Evolutionary conservation across 2,113 vertebrate species (phyloP).

Genomic region (Podarcis muralis): DNA sequence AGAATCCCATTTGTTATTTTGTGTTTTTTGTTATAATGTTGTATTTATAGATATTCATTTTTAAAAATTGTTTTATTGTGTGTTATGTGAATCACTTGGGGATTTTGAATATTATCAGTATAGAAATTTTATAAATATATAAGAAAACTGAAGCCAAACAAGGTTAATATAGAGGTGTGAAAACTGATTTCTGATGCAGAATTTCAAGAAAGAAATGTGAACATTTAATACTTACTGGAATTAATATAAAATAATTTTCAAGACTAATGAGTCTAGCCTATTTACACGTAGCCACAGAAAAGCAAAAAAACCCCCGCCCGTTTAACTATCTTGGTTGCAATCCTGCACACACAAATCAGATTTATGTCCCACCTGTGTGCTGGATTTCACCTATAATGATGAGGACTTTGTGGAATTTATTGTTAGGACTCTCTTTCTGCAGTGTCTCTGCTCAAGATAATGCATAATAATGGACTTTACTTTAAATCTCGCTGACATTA

Average conservation of each 20-base stretch:
- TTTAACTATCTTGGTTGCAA: not conserved
- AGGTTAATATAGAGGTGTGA: not conserved
- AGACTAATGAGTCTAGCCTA: not conserved
- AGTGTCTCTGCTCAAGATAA: not conserved
- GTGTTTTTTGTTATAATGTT: no score
- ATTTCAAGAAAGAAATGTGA: not conserved
- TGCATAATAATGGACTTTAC: accelerated
- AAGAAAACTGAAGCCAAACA: not conserved
- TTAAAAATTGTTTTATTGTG: not conserved
- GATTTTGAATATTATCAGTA: not conserved
- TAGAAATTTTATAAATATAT: not conserved
- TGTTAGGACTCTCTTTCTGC: not conserved
- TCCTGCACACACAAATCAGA: not conserved
- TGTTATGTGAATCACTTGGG: not conserved
- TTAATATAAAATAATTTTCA: not conserved
- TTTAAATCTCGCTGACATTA: not conserved
- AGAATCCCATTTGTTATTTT: not conserved
- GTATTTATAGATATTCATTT: no score
- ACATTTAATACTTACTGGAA: not conserved
- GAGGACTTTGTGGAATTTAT: not conserved
- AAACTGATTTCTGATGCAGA: constrained; percentile 22
- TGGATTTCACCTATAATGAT: not conserved
- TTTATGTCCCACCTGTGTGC: not conserved
- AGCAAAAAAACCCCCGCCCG: accelerated
- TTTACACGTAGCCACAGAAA: not conserved